Evolutionary conservation across 2,797 vertebrate genomes (phyloP), one percentile per base, ranked within the genome.

Genomic region (Toxotes lorentzi): DNA sequence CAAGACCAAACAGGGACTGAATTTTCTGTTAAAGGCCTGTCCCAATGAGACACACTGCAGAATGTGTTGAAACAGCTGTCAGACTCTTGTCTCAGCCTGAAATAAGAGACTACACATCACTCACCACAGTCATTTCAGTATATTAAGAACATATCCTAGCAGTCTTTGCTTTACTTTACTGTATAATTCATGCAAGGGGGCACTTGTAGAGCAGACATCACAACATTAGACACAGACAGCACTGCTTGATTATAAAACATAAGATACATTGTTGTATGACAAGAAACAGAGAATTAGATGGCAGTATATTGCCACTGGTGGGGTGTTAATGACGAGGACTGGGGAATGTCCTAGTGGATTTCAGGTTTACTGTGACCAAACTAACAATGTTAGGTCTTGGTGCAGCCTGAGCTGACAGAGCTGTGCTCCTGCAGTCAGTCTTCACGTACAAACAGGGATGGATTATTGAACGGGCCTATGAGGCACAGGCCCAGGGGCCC

Each of bases 61-160:
- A 65, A 68, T 68, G 54, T 64, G 74, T 71, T 13, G 50, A 76
- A 80, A 70, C 69, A 63, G 51, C 66, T 67, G 56, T 47, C 63
- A 71, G 59, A 67, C 47, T 50, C 19, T 40, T 62, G 62, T 60
- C 45, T 72, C 11, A 10, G 34, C 17, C 6, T 72, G n/a, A 47
- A 48, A 58, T 30, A 27, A 30, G 62, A 50, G 14, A 19, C 16
- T 45, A 21, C 35, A 66, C 53, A 41, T 82, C 43, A 53, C 35
- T 38, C 41, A 40, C 43, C 54, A 32, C 34, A 62, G n/a, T 45
- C 60, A 30, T 9, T 62, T 53, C 12, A 41, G 47, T 9, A 41
- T 67, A 32, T 40, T 53, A 62, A 48, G n/a, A 6, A 7, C 16
- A 75, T 23, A 38, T 11, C 16, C 64, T 63, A 41, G 32, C 57